phyloP scores from a whole-genome alignment of 2,888 invertebrate genomes.

The Coelinius sp. region DNA sequence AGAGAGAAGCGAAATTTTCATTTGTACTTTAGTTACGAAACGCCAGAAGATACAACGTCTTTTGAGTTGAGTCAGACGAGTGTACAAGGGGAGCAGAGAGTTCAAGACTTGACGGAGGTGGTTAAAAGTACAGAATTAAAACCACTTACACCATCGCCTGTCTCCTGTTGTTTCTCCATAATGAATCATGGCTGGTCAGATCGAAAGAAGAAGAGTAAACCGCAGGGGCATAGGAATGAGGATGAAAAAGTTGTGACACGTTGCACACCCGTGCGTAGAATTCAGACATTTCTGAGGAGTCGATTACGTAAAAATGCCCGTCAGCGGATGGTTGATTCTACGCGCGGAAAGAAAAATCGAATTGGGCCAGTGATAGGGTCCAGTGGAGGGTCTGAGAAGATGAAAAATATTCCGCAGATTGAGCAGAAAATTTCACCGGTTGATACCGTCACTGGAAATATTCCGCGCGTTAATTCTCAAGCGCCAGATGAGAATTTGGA shows the following conservation, averaged over 20 bases:
- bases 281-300: slow-evolving; percentile 61
- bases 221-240: slow-evolving; percentile 25
- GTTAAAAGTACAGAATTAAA: slow-evolving; percentile 53
- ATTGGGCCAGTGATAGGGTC: slow-evolving; percentile 53
- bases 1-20: slow-evolving; percentile 59
- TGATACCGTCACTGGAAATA: slow-evolving; percentile 2
- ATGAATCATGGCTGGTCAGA: slow-evolving; percentile 51
- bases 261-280: slow-evolving; percentile 62
- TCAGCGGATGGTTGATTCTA: slow-evolving; percentile 51
- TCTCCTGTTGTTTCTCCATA: slow-evolving; percentile 66
- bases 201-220: slow-evolving; percentile 36
- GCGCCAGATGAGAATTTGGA: slow-evolving; percentile 21
- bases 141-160: slow-evolving; percentile 66
- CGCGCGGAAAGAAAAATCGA: slow-evolving; percentile 54
- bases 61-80: slow-evolving; percentile 60
- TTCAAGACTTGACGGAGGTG: slow-evolving; percentile 34
- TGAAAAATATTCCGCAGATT: slow-evolving; percentile 11
- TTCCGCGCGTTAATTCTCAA: slow-evolving; percentile 10
- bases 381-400: slow-evolving; percentile 38
- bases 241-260: slow-evolving; percentile 33
- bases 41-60: slow-evolving; percentile 59
- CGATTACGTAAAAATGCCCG: slow-evolving; percentile 58
- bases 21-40: slow-evolving; percentile 64
- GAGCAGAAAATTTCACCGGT: slow-evolving; percentile 29
- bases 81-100: slow-evolving; percentile 31